Conservation (phyloP, 2,888 invertebrate genomes). For the Rhopalosiphum nymphaeae region DNA sequence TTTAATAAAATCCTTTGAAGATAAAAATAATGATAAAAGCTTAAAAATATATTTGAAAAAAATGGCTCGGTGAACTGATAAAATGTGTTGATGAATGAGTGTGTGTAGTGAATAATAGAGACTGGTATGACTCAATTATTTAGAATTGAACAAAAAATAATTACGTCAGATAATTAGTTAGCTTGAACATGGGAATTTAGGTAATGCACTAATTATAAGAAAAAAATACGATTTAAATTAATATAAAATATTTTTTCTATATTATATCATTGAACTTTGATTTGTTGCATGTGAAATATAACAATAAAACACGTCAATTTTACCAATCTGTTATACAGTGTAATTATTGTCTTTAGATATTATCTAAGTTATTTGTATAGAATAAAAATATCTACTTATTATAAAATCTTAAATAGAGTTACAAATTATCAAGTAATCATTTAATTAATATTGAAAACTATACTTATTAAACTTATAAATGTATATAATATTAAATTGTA, state of each 20-base stretch:
- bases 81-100: not conserved
- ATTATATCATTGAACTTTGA: conserved; percentile 26
- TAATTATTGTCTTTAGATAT: conserved; percentile 8
- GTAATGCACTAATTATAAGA: not conserved
- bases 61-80: not conserved
- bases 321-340: not conserved
- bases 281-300: not conserved
- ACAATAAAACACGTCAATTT: not conserved
- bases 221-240: conserved; percentile 17
- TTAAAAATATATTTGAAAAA: not conserved
- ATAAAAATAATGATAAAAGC: not conserved
- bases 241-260: not conserved
- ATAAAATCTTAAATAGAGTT: not conserved
- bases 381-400: not conserved
- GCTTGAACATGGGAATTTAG: conserved; percentile 25
- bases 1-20: not conserved
- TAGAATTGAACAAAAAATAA: conserved; percentile 25
- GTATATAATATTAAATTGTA: not conserved
- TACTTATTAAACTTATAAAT: not conserved
- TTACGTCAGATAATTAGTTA: conserved; percentile 26
- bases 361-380: not conserved
- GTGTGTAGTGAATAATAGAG: not conserved
- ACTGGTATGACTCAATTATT: conserved; percentile 8
- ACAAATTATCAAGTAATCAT: not conserved
- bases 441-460: not conserved